A percentile compares a stretch with the other conserved stretches of the same genome.
Conservation (phyloP, 2,888 invertebrate genomes). For the Dilophus febrilis region DNA sequence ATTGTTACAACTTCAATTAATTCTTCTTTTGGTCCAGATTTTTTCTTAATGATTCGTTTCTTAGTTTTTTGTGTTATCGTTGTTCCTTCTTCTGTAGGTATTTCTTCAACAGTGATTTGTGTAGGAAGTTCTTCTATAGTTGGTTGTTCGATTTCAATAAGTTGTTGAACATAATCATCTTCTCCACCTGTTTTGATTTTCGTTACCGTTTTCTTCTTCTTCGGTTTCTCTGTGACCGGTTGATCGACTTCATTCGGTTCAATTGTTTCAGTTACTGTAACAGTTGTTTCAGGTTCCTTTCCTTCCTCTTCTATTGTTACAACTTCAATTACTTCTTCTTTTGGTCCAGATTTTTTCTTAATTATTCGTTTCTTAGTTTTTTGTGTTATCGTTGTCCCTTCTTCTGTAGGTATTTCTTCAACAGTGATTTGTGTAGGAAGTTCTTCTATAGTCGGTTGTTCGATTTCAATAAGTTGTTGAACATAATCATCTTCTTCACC, state of each 20-base stretch:
- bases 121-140: slow-evolving; percentile 25
- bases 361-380: slow-evolving; percentile 20
- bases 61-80: slow-evolving; percentile 21
- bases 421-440: no score
- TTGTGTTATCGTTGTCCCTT: slow-evolving; percentile 20
- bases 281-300: slow-evolving; percentile 21
- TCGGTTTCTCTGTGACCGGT: slow-evolving; percentile 15
- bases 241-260: background rate
- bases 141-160: slow-evolving; percentile 26
- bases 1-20: slow-evolving; percentile 11
- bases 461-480: slow-evolving; percentile 24
- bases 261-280: slow-evolving; percentile 24
- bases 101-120: background rate
- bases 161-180: slow-evolving; percentile 23
- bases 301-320: slow-evolving; percentile 18
- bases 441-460: slow-evolving; percentile 28
- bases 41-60: slow-evolving; percentile 16
- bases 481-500: slow-evolving; percentile 27
- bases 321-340: slow-evolving; percentile 22
- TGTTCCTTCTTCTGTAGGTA: slow-evolving; percentile 15
- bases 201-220: slow-evolving; percentile 19
- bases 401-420: no score
- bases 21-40: slow-evolving; percentile 12
- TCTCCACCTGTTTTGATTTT: slow-evolving; percentile 21
- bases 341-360: slow-evolving; percentile 23